Evolutionary conservation across 2,888 invertebrate species (phyloP), one percentile per base, ranked within the genome.

Genomic region (Celastrina argiolus): DNA sequence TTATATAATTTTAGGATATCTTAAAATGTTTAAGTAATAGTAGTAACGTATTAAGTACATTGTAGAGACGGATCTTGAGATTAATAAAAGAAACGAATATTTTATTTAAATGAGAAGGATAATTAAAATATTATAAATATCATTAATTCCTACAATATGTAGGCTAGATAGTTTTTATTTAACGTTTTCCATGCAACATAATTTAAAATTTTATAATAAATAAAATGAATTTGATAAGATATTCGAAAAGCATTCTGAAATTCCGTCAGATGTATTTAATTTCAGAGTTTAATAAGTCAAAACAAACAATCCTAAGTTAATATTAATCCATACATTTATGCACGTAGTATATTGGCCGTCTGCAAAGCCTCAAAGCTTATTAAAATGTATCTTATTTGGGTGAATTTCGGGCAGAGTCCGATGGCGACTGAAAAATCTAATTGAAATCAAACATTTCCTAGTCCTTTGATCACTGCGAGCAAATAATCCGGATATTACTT

Each of bases 381-480:
- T 61, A 61, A 36, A 61, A 39, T 56, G 56, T 56, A 56, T 31
- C 56, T 22, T 18, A 36, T 61, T 39, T 39, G 18, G 61, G 14
- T 34, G 10, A 36, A 36, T 36, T 61, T 36, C 34, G 36, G 31
- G 59, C 22, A 12, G 31, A 59, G 22, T 22, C 22, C 22, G 22
- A 39, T 22, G 36, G 18, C 12, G 39, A 18, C 36, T 39, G 61
- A 39, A 36, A 61, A 61, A 61, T n/a, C 39, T 26, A 61, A 61
- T 61, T 61, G 61, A 61, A 61, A 61, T 61, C 61, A 61, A 61
- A 61, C 22, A 39, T 61, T 61, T 22, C 18, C 39, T 14, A 61
- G 34, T 39, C 34, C 58, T 61, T 61, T 61, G 61, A 61, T 61
- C 61, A 39, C 7, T 12, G n/a, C 12, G 16, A 34, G 61, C 36